Conservation (phyloP, 2,113 vertebrate genomes). For the Pachycephala philippinensis region DNA sequence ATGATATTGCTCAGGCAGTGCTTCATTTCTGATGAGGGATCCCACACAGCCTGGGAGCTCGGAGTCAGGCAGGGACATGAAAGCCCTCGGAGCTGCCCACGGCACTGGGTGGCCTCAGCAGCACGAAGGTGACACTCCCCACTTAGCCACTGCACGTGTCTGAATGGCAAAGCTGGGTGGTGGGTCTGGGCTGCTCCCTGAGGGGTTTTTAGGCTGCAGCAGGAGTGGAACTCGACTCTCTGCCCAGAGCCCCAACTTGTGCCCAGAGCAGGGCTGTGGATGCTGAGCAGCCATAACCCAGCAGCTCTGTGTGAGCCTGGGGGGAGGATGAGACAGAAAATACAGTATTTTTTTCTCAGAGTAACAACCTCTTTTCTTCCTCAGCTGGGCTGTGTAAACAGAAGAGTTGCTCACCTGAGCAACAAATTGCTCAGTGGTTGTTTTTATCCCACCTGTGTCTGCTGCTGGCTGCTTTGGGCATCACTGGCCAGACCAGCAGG, state of each 20-base stretch:
- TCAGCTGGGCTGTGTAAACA: neutral
- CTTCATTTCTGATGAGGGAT: neutral
- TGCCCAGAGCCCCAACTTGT: accelerated
- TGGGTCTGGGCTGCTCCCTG: neutral
- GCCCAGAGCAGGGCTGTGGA: accelerated
- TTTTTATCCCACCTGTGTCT: neutral
- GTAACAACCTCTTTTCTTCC: neutral
- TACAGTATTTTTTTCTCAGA: accelerated
- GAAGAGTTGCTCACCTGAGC: neutral
- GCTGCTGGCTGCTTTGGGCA: neutral
- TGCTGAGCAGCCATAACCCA: neutral
- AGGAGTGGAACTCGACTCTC: accelerated
- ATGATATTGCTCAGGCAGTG: neutral
- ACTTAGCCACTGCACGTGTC: neutral
- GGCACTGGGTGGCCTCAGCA: neutral
- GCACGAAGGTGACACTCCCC: neutral
- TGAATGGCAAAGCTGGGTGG: neutral
- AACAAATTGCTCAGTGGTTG: neutral
- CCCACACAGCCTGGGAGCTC: accelerated
- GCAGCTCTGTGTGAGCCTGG: neutral
- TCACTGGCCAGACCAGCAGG: neutral
- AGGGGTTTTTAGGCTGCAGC: neutral
- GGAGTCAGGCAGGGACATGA: neutral
- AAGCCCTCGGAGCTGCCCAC: neutral
- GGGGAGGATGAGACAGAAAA: neutral